These are phyloP conservation scores for Oscheius myriophilus DNA, from an alignment of 2,888 invertebrate genomes.

Conservation along the genomic window DNA sequence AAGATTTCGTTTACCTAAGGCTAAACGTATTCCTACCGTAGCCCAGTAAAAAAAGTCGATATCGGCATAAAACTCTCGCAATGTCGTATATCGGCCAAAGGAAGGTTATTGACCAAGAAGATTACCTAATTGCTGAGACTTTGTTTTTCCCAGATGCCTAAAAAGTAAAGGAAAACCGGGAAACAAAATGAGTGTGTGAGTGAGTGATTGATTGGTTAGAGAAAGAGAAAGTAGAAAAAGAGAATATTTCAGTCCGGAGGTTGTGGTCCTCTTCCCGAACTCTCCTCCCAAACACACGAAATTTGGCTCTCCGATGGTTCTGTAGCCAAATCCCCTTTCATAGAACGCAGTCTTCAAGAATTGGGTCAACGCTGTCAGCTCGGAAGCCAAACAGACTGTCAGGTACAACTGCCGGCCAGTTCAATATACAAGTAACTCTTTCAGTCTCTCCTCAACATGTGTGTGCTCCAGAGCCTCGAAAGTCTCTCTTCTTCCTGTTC, in stretches of 20 bases:
- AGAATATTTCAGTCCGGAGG: neutral
- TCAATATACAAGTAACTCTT: neutral
- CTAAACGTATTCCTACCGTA: no score
- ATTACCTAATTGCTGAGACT: no score
- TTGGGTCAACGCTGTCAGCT: slow-evolving; percentile 2
- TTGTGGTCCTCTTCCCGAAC: no score
- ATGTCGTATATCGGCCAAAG: no score
- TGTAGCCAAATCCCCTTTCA: neutral
- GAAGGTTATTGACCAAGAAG: no score
- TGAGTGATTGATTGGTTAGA: neutral
- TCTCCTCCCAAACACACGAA: no score
- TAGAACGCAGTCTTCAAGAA: slow-evolving; percentile 1
- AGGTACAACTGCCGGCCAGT: neutral
- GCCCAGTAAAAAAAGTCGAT: no score
- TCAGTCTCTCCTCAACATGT: slow-evolving; percentile 77
- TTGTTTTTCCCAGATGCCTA: no score
- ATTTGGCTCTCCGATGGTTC: slow-evolving; percentile 19
- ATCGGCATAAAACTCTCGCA: no score
- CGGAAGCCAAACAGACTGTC: slow-evolving; percentile 13
- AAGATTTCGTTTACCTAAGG: no score
- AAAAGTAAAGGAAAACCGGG: no score
- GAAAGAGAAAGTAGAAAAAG: slow-evolving; percentile 11
- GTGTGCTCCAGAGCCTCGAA: slow-evolving; percentile 75
- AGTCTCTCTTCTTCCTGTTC: slow-evolving; percentile 42
- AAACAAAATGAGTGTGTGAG: no score